Evolutionary conservation across 2,113 vertebrate genomes (phyloP), one percentile per base, ranked within the genome.

Genomic region (Sterna hirundo): DNA sequence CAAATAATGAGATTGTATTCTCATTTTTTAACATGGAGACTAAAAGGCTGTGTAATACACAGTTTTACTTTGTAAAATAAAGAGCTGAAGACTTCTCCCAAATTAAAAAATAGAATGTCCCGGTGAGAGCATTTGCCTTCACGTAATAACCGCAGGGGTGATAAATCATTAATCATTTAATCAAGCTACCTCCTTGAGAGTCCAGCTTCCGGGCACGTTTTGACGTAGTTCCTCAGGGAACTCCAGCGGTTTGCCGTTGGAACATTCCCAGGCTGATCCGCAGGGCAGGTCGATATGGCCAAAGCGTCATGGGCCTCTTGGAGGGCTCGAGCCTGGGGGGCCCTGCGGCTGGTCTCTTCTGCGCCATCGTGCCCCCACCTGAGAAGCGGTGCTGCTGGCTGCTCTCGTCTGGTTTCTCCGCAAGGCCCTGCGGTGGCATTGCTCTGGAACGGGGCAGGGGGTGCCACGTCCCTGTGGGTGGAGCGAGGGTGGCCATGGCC

Each of bases 331-430:
- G 49, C 18, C 26, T 5, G 14, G 69, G 72, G 8, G 25, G 11
- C 61, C 40, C 49, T 66, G 14, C 11, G 5, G 46, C 47, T 61
- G 25, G 5, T 29, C 27, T 23, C 22, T 5, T 11, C 54, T 15
- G 38, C 34, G 54, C 71, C 8, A 1, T 9, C 25, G 34, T 20
- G n/a, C 64, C 54, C 38, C 15, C 15, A 0, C 11, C 1, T 2
- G 21, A 21, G 19, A 26, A 40, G 23, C 15, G 42, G 6, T 57
- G 65, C 29, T 42, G 30, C 55, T 42, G 57, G 40, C 55, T n/a
- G 1, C 32, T 42, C 40, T 34, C 29, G 20, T 29, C 29, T 25
- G 11, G 2, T 17, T 17, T 34, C 38, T 44, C 22, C 10, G 23
- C 18, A 36, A 47, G 46, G 15, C 6, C 9, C 44, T 8, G 36